A percentile compares a stretch with the other conserved stretches of the same genome.
Conservation (phyloP, 2,888 invertebrate species). For the Cantharis rufa region DNA sequence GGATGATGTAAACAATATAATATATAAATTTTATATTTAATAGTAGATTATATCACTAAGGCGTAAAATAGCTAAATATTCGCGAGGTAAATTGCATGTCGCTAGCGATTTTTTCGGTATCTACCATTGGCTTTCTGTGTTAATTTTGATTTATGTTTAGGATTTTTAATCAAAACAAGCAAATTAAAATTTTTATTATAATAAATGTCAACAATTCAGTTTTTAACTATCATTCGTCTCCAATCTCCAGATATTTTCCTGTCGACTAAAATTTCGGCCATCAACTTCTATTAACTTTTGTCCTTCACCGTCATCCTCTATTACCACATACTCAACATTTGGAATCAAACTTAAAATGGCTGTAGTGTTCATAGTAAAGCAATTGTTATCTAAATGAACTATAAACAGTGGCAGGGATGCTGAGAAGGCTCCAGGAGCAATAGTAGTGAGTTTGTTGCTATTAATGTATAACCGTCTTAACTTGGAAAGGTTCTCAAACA, state of each 20-base stretch:
- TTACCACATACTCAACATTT: neutral
- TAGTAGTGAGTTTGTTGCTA: neutral
- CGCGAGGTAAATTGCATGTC: no score
- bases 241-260: neutral
- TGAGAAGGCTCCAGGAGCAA: neutral
- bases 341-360: neutral
- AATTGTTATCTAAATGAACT: neutral
- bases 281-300: neutral
- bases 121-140: no score
- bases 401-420: neutral
- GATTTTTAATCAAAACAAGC: no score
- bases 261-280: neutral
- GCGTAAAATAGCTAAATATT: no score
- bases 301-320: neutral
- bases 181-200: no score
- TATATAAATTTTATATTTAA: no score
- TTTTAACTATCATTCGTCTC: neutral
- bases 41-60: no score
- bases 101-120: no score
- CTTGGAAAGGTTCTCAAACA: neutral
- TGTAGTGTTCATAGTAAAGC: neutral
- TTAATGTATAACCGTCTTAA: neutral
- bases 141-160: no score
- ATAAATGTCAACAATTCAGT: no score
- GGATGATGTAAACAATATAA: no score